Evolutionary conservation across 2,797 vertebrate species (phyloP).

Genomic region (Austrolebias charrua): DNA sequence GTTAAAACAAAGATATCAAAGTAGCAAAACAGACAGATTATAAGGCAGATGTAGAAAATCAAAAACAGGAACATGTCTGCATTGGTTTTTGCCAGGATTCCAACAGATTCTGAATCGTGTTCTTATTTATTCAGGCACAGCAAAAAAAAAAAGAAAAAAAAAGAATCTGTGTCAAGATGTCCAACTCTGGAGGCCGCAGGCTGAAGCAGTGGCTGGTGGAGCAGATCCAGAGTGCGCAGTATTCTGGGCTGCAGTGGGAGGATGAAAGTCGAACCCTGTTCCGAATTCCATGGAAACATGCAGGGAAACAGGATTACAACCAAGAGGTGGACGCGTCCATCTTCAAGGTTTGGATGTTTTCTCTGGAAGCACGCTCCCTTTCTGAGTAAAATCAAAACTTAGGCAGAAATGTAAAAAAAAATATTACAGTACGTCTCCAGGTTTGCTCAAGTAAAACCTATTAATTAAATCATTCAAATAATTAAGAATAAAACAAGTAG

Average conservation of each 20-base stretch:
- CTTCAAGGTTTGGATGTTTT: conserved; percentile 85
- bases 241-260: conserved; percentile 93
- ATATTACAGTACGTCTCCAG: too few relatives aligned
- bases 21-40: too few relatives aligned
- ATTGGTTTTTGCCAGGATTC: too few relatives aligned
- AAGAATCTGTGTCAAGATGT: conserved; percentile 76
- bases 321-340: conserved; percentile 98
- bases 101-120: too few relatives aligned
- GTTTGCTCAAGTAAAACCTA: background rate
- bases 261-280: conserved; percentile 90
- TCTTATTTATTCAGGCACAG: conserved; percentile 11
- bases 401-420: too few relatives aligned
- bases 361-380: background rate
- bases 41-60: too few relatives aligned
- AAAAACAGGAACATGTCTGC: too few relatives aligned
- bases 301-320: conserved; percentile 98
- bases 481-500: background rate
- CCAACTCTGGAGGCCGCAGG: conserved; percentile 86
- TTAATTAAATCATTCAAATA: background rate
- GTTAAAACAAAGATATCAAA: too few relatives aligned
- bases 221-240: conserved; percentile 90
- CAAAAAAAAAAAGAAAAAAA: too few relatives aligned
- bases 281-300: conserved; percentile 98
- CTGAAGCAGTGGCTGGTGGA: conserved; percentile 97
- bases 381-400: background rate